A percentile compares a stretch with the other conserved stretches of the same genome.
Evolutionary conservation across 1,140 invertebrate species (phyloP).

Genomic region (Leptinotarsa undecemlineata): DNA sequence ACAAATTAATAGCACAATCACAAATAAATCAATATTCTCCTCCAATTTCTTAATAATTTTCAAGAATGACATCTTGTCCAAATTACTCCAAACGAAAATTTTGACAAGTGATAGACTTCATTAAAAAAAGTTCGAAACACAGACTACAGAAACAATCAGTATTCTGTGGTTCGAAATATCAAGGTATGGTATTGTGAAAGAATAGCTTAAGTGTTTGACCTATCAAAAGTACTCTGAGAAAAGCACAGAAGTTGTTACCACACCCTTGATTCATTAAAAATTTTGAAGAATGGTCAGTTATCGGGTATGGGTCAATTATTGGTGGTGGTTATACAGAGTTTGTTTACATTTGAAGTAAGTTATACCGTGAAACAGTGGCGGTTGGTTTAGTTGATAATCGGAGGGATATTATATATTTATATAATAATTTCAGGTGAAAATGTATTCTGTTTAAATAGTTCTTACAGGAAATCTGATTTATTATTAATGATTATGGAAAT

Average conservation of each 20-base stretch:
- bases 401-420: too few species aligned
- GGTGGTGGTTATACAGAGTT: too few species aligned
- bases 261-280: not conserved
- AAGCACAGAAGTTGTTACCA: too few species aligned
- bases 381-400: too few species aligned
- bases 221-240: too few species aligned
- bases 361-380: too few species aligned
- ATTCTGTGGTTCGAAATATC: not conserved
- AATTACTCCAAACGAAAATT: not conserved
- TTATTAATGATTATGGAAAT: too few species aligned
- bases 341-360: too few species aligned
- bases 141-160: too few species aligned
- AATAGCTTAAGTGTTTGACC: not conserved
- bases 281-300: constrained; percentile 11
- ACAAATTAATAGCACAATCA: not conserved
- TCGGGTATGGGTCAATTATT: not conserved
- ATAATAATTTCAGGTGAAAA: too few species aligned
- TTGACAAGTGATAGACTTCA: not conserved
- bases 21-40: not conserved
- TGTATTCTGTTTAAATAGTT: too few species aligned
- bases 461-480: too few species aligned
- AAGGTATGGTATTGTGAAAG: not conserved
- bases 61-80: not conserved
- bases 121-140: not conserved
- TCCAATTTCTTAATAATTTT: not conserved